Evolutionary conservation across 1,140 invertebrate species (phyloP), one percentile per base, ranked within the genome.

Genomic region (Ceratina japonica): DNA sequence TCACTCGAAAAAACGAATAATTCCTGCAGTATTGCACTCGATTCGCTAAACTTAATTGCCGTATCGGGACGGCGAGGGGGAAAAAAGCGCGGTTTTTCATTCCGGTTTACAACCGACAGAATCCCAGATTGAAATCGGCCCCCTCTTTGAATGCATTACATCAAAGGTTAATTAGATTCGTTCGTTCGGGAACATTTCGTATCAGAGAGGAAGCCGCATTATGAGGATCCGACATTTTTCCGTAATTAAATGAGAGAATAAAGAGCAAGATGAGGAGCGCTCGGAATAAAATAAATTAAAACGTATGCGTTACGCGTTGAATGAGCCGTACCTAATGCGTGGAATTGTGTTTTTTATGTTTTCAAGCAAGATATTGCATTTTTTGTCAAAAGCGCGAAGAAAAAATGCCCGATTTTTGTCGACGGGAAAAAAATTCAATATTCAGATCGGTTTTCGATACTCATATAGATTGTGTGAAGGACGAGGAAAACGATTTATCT

Each of bases 101-200:
- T 49, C 22, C 27, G 13, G 31, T 68, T 75, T 75, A 64, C 71
- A 75, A 5, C 51, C 22, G 24, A 24, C 62, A 22, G 18, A 73
- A 63, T 22, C 51, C 44, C 51, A n/a, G 51, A 64, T 64, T 52
- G 27, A 64, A 64, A 37, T 16, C 61, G 15, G n/a, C 16, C 27
- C 61, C 22, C 51, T 5, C 37, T 63, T 37, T 16, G 5, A 44
- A 3, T 20, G 59, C 16, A 64, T 61, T 61, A 74, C 24, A 3
- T 37, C 72, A 37, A 63, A 64, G 44, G 61, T 63, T 74, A 74
- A 74, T 74, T 74, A 63, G 27, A 74, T 74, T 54, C 31, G 72
- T 74, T 54, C 18, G 61, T 31, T 27, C 22, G 24, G 24, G 24
- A 74, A 74, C 24, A 52, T 64, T 64, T 74, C 58, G 58, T 51